These are phyloP conservation scores for Babylonia areolata DNA, from an alignment of 1,140 invertebrate species.

Conservation along the genomic window DNA sequence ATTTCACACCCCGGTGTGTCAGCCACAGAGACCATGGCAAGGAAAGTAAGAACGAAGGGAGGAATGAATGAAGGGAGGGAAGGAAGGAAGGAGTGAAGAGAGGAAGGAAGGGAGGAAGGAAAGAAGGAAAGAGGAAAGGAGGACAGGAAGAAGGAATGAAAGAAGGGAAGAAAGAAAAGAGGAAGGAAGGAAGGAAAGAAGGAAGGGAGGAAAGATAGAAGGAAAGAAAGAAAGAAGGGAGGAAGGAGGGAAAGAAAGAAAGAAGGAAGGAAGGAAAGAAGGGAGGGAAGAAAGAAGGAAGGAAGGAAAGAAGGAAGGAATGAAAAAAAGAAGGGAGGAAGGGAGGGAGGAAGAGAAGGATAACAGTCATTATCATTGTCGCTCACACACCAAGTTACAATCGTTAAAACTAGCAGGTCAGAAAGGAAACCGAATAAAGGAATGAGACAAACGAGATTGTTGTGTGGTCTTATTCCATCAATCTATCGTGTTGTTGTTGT, in stretches of 20 bases:
- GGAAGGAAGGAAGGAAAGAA: not conserved
- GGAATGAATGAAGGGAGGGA: constrained; percentile 23
- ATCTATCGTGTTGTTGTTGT: too few relatives aligned
- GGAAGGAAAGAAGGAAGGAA: not conserved
- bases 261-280: not conserved
- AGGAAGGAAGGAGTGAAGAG: constrained; percentile 28
- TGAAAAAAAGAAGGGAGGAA: too few relatives aligned
- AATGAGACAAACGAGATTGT: too few relatives aligned
- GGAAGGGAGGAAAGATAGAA: not conserved
- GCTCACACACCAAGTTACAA: too few relatives aligned
- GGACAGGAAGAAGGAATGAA: not conserved
- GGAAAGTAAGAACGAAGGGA: constrained; percentile 34
- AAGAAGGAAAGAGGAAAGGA: not conserved
- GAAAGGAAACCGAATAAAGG: too few relatives aligned
- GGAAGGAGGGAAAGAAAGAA: not conserved
- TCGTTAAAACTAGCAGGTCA: too few relatives aligned
- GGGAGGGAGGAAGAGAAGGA: not conserved
- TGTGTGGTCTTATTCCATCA: too few relatives aligned
- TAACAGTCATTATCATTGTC: too few relatives aligned
- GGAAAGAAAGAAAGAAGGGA: not conserved
- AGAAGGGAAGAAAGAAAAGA: not conserved
- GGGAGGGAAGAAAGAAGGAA: not conserved
- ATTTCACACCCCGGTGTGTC: too few relatives aligned
- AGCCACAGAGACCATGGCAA: too few relatives aligned
- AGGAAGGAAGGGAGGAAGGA: not conserved